Evolutionary conservation across 2,797 vertebrate genomes (phyloP), one percentile per base, ranked within the genome.

Genomic region (Cirrhinus molitorella): DNA sequence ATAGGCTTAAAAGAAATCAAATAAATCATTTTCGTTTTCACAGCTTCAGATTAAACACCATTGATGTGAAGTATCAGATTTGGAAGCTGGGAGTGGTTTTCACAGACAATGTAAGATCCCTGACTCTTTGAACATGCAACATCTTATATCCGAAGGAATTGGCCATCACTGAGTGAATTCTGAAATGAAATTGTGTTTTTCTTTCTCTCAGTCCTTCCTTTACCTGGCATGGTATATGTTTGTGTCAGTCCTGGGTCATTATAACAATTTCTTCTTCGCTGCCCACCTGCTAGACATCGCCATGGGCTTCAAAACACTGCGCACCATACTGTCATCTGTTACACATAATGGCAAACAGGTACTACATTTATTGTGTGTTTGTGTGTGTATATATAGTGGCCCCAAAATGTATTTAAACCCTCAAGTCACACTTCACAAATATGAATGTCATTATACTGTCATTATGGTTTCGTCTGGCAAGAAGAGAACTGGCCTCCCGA

Each of bases 291-390:
- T 95, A 92, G 95, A 95, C 89, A 92, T 95, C 2, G 94, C 94
- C 80, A 95, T 95, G 95, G 94, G 94, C 75, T 94, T 94, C 57
- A 95, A 95, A 91, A 95, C 94, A 0, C 92, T 95, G 31, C 93
- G 93, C 13, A 95, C 95, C 66, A 94, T 95, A 88, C 92, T 95
- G 11, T 92, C 95, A 8, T 95, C 95, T 5, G 95, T 95, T 85
- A 95, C 94, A 45, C 94, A 95, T 90, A 95, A 95, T 79, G 94
- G 95, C 45, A 95, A 95, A 88, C 95, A 95, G 94, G 94, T 89
- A 83, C 4, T n/a, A 14, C 43, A 19, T 63, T 17, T 37, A 68
- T 19, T 81, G 17, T 61, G 47, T 65, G 40, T 75, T 31, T 83
- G 87, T 25, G 57, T 77, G 70, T 72, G 70, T 72, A n/a, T 77